Percentiles rank a stretch among this genome's conserved stretches.
Evolutionary conservation across 2,888 invertebrate genomes (phyloP).

Genomic region (Invenusta paracnida): DNA sequence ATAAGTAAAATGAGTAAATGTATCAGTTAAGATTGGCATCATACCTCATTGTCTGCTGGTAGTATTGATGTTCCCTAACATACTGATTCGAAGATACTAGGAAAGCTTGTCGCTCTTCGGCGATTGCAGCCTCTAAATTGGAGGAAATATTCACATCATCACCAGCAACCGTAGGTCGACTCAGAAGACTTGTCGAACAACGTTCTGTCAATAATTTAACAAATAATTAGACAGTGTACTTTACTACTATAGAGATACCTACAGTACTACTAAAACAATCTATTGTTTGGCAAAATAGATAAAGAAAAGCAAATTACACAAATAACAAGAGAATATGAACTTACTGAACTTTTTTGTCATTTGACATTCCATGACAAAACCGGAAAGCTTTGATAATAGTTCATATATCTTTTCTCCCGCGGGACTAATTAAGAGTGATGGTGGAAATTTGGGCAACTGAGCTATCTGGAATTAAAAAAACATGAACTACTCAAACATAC

Average conservation of each 20-base stretch:
- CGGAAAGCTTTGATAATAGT: not conserved
- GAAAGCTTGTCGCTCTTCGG: not conserved
- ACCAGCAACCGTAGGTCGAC: not conserved
- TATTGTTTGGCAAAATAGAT: too few relatives aligned
- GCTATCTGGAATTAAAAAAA: not conserved
- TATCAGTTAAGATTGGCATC: too few relatives aligned
- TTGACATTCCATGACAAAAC: not conserved
- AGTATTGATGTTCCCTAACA: not conserved
- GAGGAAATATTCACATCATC: not conserved
- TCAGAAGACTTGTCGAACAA: not conserved
- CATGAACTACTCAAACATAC: not conserved
- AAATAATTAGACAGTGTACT: too few relatives aligned
- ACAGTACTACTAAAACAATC: not conserved
- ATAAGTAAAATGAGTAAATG: not conserved
- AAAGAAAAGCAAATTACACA: not conserved
- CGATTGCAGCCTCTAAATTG: not conserved
- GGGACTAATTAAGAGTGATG: not conserved
- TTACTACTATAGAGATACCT: too few relatives aligned
- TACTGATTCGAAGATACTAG: not conserved
- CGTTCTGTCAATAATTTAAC: too few relatives aligned
- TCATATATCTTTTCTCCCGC: not conserved
- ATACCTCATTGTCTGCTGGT: not conserved
- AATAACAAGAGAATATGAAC: not conserved
- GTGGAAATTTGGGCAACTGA: not conserved
- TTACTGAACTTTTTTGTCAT: not conserved